Conservation (phyloP, 1,140 invertebrate species). For the Brachionus asplanchnoidis region DNA sequence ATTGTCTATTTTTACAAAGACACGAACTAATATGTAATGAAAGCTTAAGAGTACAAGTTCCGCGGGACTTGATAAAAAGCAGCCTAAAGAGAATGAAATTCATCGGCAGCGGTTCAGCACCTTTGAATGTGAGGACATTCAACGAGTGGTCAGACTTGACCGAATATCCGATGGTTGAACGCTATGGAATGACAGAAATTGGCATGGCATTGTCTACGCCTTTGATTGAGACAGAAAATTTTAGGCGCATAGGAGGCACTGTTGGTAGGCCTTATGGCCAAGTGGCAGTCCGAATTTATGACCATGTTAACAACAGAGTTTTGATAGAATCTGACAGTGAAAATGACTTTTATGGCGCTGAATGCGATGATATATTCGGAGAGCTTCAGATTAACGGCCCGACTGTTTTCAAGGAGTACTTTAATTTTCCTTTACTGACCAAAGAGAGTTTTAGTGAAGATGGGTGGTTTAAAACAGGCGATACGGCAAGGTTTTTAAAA, state of each 20-base stretch:
- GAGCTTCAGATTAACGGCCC: constrained; percentile 72
- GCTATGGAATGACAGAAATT: constrained; percentile 86
- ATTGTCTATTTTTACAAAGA: no score
- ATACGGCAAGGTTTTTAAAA: not conserved
- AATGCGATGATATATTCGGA: constrained; percentile 58
- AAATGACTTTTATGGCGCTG: constrained; percentile 50
- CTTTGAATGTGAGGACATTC: constrained; percentile 70
- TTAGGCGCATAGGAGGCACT: constrained; percentile 63
- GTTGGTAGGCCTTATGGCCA: constrained; percentile 66
- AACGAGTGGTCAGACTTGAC: constrained; percentile 75
- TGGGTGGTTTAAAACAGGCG: constrained; percentile 70
- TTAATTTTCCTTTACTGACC: constrained; percentile 68
- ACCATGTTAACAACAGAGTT: not conserved
- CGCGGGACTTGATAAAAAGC: constrained; percentile 53
- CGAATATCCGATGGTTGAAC: constrained; percentile 75
- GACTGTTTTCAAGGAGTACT: constrained; percentile 73
- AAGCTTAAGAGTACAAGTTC: not conserved
- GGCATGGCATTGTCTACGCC: constrained; percentile 82
- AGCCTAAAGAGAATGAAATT: constrained; percentile 56
- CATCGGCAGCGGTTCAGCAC: constrained; percentile 76
- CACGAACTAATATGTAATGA: no score
- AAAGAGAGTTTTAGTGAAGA: constrained; percentile 68
- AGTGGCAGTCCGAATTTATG: constrained; percentile 60
- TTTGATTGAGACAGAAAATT: constrained; percentile 60
- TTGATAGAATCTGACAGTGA: constrained; percentile 57